Evolutionary conservation across 2,113 vertebrate species (phyloP).

Genomic region (Pseudonaja textilis): DNA sequence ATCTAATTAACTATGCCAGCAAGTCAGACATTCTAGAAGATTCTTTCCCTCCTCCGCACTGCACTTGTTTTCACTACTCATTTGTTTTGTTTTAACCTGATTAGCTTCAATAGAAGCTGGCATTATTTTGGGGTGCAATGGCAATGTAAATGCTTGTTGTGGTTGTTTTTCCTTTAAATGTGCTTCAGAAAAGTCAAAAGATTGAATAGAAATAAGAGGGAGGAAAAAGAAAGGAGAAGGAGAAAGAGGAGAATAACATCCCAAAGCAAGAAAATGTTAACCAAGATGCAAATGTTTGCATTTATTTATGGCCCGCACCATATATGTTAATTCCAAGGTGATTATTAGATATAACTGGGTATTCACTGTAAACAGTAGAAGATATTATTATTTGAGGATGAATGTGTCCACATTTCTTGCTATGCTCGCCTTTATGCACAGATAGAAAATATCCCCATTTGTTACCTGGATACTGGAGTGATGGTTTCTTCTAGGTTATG

Average conservation of each 20-base stretch:
- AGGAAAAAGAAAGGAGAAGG: not conserved
- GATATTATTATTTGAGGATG: not conserved
- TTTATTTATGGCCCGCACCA: not conserved
- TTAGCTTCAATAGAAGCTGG: not conserved
- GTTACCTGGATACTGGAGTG: not conserved
- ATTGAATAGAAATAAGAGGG: not conserved
- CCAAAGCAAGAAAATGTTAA: not conserved
- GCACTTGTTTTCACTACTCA: not conserved
- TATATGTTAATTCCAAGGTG: not conserved
- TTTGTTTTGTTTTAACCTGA: not conserved
- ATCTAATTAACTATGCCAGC: not conserved
- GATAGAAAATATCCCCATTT: constrained; percentile 5
- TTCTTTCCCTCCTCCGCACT: not conserved
- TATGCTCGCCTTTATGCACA: not conserved
- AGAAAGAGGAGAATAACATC: not conserved
- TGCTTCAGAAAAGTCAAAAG: not conserved
- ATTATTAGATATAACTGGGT: not conserved
- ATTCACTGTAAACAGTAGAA: not conserved
- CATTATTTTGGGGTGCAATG: not conserved
- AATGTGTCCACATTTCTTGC: not conserved
- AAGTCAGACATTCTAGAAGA: not conserved
- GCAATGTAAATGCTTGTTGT: not conserved
- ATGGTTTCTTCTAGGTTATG: constrained; percentile 9
- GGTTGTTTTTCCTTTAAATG: not conserved
- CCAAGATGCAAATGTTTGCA: not conserved